Base-by-base conservation (phyloP, 2,113 vertebrate species). In the Fregata magnificens region DNA sequence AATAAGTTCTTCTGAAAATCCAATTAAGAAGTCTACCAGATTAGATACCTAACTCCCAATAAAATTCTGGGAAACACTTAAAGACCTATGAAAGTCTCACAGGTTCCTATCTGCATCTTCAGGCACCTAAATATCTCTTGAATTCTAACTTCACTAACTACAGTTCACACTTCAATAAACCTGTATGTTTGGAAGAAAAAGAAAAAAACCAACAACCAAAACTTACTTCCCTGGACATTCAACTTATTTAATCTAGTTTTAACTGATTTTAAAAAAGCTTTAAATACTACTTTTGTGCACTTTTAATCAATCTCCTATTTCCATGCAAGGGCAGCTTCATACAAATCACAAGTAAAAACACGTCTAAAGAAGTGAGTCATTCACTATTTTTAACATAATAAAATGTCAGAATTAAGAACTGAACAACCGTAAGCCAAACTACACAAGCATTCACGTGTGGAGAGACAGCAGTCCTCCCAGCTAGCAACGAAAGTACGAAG, bases 321-420 rank as follows among this genome's bases (percentile, higher is more conserved):
- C 67, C 71, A 90, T 83, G 67, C 74, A 90, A 91, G 42, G n/a
- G 58, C 52, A 90, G 87, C 74, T 80, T 90, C 85, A 52, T 21
- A 90, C n/a, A 95, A 91, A 95, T 94, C 66, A 86, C 96, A 97
- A 93, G 96, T 79, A 52, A 94, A 95, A 97, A 95, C 91, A 81
- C 1, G 16, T 67, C 78, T 90, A 40, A 86, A 93, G 71, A 45
- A 86, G 53, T 85, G 82, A 94, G 50, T 97, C 94, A 96, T 74
- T 95, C 87, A 69, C 91, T 95, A 96, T 95, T 97, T 97, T 97
- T 95, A 96, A 91, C 86, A 69, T 87, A 90, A 94, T 88, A 91
- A 94, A 91, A 85, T 25, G 31, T 93, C 94, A 97, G 84, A 95
- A 88, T 95, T 94, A 82, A 95, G 86, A 87, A 38, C 55, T 66